These are phyloP conservation scores for Fragum sueziense DNA, from an alignment of 2,888 invertebrate genomes.

Conservation along the genomic window DNA sequence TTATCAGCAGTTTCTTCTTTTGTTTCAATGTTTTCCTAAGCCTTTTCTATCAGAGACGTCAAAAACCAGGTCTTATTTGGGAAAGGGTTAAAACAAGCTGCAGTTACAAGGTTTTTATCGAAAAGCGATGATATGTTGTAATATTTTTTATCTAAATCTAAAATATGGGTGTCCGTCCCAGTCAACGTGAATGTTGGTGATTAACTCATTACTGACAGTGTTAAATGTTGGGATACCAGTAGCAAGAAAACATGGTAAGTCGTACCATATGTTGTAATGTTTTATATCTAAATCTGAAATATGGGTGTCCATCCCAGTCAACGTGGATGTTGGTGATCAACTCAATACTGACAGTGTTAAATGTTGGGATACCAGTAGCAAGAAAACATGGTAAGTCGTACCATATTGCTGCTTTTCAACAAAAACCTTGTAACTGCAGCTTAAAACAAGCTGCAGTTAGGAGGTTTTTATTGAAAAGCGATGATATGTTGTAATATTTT, in stretches of 20 bases:
- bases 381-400: constrained; percentile 87
- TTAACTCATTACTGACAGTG: constrained; percentile 89
- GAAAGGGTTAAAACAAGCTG: too few relatives aligned
- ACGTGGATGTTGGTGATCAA: constrained; percentile 93
- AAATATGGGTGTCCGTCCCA: constrained; percentile 92
- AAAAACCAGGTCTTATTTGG: too few relatives aligned
- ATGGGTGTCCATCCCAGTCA: constrained; percentile 89
- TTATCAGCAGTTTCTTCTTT: too few relatives aligned
- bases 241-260: constrained; percentile 89
- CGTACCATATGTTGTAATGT: too few relatives aligned
- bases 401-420: constrained; percentile 82
- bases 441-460: too few relatives aligned
- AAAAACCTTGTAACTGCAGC: too few relatives aligned
- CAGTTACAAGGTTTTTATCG: too few relatives aligned
- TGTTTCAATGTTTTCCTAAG: too few relatives aligned
- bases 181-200: constrained; percentile 92
- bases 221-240: constrained; percentile 93
- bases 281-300: constrained; percentile 90
- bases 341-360: constrained; percentile 89
- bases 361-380: constrained; percentile 93
- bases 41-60: too few relatives aligned
- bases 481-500: too few relatives aligned
- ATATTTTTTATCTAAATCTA: constrained; percentile 88
- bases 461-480: too few relatives aligned
- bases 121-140: too few relatives aligned